Evolutionary conservation across 2,113 vertebrate species (phyloP), one percentile per base, ranked within the genome.

Genomic region (Malurus melanocephalus): DNA sequence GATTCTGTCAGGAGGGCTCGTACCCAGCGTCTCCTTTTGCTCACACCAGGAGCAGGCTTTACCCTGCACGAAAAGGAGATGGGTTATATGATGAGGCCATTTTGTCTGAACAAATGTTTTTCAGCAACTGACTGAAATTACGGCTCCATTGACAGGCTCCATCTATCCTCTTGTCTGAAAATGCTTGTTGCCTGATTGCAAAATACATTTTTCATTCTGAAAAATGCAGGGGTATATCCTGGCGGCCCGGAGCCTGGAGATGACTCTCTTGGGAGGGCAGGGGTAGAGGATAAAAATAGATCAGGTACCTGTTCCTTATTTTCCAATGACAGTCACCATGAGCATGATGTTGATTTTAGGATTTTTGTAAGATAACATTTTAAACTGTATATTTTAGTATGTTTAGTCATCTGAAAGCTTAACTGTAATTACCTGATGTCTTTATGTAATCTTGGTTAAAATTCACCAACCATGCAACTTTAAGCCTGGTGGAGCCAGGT

Each of bases 11-110:
- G 38, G n/a, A 46, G 22, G 22, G 21, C 35, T 79, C 65, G 11
- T 49, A 48, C 8, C 11, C 0, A 3, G 3, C 14, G 6, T 51
- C 32, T 81, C 27, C 9, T 42, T 81, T 49, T 0, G 1, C 13
- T 51, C 17, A 23, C 1, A 0, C 2, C 1, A 74, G 43, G 30
- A 73, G 15, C 3, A 51, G n/a, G 20, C 28, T 72, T 72, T 40
- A 23, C 0, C 2, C 30, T 48, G 23, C 49, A 45, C 16, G 30
- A 60, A 69, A 61, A 40, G 24, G 24, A 64, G 12, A 24, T 43
- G 26, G 7, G 13, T 81, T 78, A n/a, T 32, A 15, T 15, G 23
- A 38, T n/a, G 55, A 68, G 6, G 7, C 3, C 16, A 55, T 88
- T 90, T 59, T 59, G n/a, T 64, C 30, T 80, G 33, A 73, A 56